Conservation (phyloP, 1,140 invertebrate species). For the Drosophila micromelanica region DNA sequence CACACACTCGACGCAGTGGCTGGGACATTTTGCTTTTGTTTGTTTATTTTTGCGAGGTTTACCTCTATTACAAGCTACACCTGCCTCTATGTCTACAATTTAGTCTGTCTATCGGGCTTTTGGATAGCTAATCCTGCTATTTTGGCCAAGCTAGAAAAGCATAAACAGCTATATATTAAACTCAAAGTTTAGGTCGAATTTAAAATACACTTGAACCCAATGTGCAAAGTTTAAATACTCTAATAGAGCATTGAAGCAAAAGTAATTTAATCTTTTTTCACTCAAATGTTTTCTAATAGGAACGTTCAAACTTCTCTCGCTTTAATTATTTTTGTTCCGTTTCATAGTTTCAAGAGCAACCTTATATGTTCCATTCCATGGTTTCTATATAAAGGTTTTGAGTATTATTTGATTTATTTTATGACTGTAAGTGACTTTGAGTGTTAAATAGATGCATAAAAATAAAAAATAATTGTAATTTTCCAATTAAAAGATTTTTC, state of each 20-base stretch:
- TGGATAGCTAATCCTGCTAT: conserved; percentile 62
- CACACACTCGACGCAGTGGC: conserved; percentile 1
- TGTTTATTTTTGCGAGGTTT: conserved; percentile 66
- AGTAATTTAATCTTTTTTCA: neutral
- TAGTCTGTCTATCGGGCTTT: conserved; percentile 2
- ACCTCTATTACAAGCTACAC: conserved; percentile 58
- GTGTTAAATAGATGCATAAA: too few relatives aligned
- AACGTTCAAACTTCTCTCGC: neutral
- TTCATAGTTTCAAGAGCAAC: conserved; percentile 1
- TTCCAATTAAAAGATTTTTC: too few relatives aligned
- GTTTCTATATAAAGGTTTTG: too few relatives aligned
- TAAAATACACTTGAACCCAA: conserved; percentile 4
- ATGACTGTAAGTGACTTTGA: too few relatives aligned
- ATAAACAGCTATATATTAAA: conserved; percentile 23
- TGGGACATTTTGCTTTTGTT: conserved; percentile 67
- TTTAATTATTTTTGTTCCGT: neutral
- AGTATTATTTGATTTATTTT: too few relatives aligned
- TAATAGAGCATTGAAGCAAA: neutral
- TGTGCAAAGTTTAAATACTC: too few relatives aligned
- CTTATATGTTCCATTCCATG: too few relatives aligned
- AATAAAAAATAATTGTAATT: too few relatives aligned
- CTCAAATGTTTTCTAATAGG: neutral
- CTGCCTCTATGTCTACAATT: neutral
- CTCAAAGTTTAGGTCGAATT: neutral
- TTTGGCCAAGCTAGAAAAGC: conserved; percentile 48